Conservation (phyloP, 2,888 invertebrate genomes). For the Eupithecia inturbata region DNA sequence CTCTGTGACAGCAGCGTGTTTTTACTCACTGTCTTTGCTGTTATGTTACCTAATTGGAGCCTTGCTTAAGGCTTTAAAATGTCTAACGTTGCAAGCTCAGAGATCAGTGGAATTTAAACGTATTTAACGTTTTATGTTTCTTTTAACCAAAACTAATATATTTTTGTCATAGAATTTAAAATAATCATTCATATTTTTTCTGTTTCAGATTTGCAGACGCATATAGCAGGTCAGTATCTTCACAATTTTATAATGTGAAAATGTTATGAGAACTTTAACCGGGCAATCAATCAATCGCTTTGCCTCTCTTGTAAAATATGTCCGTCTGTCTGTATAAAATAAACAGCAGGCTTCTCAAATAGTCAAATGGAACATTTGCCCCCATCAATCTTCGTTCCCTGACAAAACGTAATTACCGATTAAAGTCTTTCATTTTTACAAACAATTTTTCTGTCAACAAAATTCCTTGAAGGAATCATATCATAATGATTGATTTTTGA, state of each 20-base stretch:
- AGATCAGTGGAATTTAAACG: not conserved
- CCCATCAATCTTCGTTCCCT: constrained; percentile 47
- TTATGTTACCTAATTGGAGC: not conserved
- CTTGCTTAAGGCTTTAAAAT: no score
- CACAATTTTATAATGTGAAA: not conserved
- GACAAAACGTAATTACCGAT: constrained; percentile 42
- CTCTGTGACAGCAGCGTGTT: no score
- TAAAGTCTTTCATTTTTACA: constrained; percentile 31
- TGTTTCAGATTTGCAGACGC: constrained; percentile 25
- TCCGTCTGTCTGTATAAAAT: not conserved
- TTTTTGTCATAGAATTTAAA: not conserved
- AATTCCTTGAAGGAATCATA: constrained; percentile 31
- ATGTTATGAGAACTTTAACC: not conserved
- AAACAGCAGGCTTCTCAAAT: constrained; percentile 26
- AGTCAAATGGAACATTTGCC: constrained; percentile 40
- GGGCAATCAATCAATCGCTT: not conserved
- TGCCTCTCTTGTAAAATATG: not conserved
- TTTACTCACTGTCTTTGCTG: no score
- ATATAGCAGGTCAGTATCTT: constrained; percentile 1
- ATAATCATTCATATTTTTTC: constrained; percentile 10
- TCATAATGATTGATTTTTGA: constrained; percentile 32
- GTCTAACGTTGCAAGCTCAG: no score
- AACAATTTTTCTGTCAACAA: constrained; percentile 36
- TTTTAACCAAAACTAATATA: not conserved
- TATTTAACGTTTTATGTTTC: not conserved